A percentile compares a stretch with the other conserved stretches of the same genome.
These are phyloP conservation scores for Leptobrachium leishanense DNA, from an alignment of 2,113 vertebrate genomes.

Conservation along the genomic window DNA sequence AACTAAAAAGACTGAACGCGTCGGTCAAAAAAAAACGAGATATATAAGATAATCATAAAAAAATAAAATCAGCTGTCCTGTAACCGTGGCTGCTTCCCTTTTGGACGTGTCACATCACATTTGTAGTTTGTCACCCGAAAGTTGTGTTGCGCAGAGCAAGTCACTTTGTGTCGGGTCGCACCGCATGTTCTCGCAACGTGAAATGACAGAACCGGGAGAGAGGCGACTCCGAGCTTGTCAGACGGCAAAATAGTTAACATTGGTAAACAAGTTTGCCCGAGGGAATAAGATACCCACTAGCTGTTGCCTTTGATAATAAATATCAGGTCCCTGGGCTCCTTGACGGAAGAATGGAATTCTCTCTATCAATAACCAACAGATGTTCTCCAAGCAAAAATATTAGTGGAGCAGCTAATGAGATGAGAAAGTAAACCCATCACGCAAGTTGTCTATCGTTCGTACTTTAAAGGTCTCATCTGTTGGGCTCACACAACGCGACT, in stretches of 20 bases:
- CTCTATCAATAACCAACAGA: conserved; percentile 41
- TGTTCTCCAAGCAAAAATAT: conserved; percentile 36
- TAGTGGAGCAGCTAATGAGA: conserved; percentile 22
- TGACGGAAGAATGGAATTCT: conserved; percentile 14
- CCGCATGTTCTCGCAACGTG: conserved; percentile 11
- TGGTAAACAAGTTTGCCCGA: conserved; percentile 25
- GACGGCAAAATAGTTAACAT: conserved; percentile 35
- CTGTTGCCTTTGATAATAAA: conserved; percentile 37
- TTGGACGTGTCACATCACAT: conserved; percentile 29
- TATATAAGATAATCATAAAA: neutral
- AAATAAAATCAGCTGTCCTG: conserved; percentile 38
- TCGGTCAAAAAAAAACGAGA: neutral
- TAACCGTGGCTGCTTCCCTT: conserved; percentile 17
- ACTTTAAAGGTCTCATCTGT: conserved; percentile 33
- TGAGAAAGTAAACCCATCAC: conserved; percentile 3
- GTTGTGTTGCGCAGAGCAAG: conserved; percentile 21
- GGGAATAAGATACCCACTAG: conserved; percentile 32
- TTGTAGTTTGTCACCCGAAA: conserved; percentile 40
- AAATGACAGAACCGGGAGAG: conserved; percentile 28
- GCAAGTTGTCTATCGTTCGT: conserved; percentile 29
- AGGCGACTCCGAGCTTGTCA: conserved; percentile 29
- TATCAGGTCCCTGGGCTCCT: conserved; percentile 17
- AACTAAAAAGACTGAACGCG: neutral
- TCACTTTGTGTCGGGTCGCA: conserved; percentile 36
- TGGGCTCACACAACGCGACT: conserved; percentile 11